These are phyloP conservation scores for Cnemophilus loriae DNA, from an alignment of 2,113 vertebrate genomes.

Conservation along the genomic window DNA sequence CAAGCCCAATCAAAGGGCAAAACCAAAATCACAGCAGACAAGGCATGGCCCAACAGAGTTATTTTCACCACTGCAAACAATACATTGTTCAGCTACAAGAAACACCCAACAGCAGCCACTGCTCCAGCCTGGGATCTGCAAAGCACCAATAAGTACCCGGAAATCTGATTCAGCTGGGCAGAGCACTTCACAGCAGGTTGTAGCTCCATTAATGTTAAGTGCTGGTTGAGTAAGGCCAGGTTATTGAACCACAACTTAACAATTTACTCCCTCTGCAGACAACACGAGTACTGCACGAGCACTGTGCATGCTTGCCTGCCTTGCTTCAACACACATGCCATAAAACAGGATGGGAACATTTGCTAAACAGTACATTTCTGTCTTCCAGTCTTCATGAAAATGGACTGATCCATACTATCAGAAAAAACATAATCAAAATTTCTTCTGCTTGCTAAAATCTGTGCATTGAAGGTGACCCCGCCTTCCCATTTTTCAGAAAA, in stretches of 20 bases:
- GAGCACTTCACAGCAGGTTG: background rate
- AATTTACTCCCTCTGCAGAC: conserved; percentile 24
- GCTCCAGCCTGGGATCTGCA: background rate
- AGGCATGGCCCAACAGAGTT: background rate
- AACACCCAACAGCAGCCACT: background rate
- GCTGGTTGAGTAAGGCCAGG: background rate
- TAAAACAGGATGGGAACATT: background rate
- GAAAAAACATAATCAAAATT: background rate
- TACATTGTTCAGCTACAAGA: accelerated
- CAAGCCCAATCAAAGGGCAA: background rate
- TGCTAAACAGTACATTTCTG: background rate
- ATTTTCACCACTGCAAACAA: background rate
- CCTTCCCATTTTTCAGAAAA: background rate
- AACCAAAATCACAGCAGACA: background rate
- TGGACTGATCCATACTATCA: accelerated
- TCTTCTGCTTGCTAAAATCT: background rate
- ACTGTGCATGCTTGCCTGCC: background rate
- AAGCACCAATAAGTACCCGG: background rate
- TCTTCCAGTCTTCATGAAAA: background rate
- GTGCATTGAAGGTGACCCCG: background rate
- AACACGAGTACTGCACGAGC: background rate
- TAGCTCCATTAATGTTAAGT: background rate
- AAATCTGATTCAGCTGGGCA: background rate
- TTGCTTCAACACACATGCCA: background rate
- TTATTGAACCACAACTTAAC: background rate